Percentiles rank a stretch among this genome's conserved stretches.
Conservation (phyloP, 2,888 invertebrate genomes). For the Syrphus vitripennis region DNA sequence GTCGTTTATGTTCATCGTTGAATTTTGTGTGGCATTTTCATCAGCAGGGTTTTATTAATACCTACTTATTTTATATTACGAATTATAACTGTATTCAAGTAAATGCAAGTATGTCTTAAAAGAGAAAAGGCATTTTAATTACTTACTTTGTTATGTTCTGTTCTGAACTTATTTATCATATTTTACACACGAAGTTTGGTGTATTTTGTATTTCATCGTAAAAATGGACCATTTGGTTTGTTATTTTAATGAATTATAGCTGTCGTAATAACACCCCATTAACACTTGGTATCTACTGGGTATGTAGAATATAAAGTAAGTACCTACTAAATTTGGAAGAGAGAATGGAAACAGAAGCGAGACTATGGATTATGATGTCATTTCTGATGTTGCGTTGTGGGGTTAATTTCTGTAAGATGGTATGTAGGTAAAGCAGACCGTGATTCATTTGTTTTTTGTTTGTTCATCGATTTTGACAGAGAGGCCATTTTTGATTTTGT, state of each 20-base stretch:
- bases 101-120: background rate
- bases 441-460: constrained; percentile 40
- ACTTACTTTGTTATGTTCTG: constrained; percentile 41
- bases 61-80: background rate
- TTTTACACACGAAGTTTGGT: constrained; percentile 31
- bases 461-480: background rate
- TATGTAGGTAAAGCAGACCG: constrained; percentile 5
- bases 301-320: background rate
- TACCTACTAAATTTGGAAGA: background rate
- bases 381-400: background rate
- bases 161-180: constrained; percentile 25
- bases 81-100: background rate
- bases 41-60: constrained; percentile 9
- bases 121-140: constrained; percentile 50
- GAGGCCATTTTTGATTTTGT: background rate
- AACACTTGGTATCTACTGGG: constrained; percentile 56
- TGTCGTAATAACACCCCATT: constrained; percentile 58
- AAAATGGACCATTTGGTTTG: constrained; percentile 54
- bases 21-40: background rate
- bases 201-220: constrained; percentile 2
- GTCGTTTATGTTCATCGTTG: background rate
- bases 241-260: constrained; percentile 49
- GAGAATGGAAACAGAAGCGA: background rate
- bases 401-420: constrained; percentile 20
- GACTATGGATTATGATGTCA: constrained; percentile 51